Conservation (phyloP, 2,888 invertebrate genomes). For the Hyalella azteca region DNA sequence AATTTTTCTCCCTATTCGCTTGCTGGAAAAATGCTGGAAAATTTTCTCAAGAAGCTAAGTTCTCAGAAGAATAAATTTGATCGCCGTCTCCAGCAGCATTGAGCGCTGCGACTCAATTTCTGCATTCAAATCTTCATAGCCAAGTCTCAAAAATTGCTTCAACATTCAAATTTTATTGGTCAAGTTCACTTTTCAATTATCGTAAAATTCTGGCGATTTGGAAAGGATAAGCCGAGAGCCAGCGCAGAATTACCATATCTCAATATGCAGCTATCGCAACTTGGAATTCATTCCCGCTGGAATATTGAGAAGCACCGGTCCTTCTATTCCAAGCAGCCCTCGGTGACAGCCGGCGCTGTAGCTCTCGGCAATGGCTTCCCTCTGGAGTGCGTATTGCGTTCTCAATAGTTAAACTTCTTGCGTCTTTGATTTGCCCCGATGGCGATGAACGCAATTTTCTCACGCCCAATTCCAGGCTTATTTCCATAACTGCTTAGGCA, state of each 20-base stretch:
- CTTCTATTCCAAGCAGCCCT: background rate
- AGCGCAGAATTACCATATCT: background rate
- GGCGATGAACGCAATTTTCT: too few relatives aligned
- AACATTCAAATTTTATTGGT: constrained; percentile 36
- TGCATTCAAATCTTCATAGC: background rate
- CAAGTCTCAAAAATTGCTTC: background rate
- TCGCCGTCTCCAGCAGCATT: too few relatives aligned
- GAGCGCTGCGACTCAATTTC: background rate
- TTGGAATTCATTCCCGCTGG: background rate
- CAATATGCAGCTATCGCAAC: background rate
- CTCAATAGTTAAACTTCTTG: background rate
- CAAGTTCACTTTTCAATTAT: constrained; percentile 30
- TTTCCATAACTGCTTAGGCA: too few relatives aligned
- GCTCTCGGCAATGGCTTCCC: background rate
- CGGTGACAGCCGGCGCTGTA: background rate
- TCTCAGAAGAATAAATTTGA: background rate
- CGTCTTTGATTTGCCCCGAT: too few relatives aligned
- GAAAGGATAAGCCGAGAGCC: background rate
- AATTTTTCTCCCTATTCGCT: too few relatives aligned
- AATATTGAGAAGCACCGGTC: background rate
- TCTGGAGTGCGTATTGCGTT: background rate
- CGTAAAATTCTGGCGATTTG: constrained; percentile 26
- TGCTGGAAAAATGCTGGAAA: too few relatives aligned
- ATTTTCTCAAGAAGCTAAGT: too few relatives aligned
- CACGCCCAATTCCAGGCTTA: too few relatives aligned